Evolutionary conservation across 1,140 invertebrate species (phyloP).

Genomic region (Polypedilum pembai): DNA sequence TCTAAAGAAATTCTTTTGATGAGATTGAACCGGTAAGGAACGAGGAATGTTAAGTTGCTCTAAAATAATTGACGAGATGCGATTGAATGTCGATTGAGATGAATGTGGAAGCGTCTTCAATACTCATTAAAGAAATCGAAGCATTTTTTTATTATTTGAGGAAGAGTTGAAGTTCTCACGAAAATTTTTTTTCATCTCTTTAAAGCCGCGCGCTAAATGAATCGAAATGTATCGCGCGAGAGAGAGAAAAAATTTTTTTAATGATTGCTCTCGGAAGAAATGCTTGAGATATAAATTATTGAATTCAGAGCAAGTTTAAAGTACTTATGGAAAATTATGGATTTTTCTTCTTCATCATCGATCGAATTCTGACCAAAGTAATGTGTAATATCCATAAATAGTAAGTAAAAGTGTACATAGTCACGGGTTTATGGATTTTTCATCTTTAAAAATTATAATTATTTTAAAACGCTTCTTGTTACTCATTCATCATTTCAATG

Average conservation of each 20-base stretch:
- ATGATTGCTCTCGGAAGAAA: conserved; percentile 11
- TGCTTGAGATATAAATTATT: conserved; percentile 7
- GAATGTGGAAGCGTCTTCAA: background rate
- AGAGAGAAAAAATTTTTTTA: background rate
- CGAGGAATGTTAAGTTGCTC: background rate
- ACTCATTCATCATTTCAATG: too few species aligned
- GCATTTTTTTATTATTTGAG: background rate
- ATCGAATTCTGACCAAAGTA: too few species aligned
- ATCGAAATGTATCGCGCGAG: background rate
- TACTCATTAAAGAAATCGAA: background rate
- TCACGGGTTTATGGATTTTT: too few species aligned
- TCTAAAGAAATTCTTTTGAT: background rate
- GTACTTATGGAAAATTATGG: conserved; percentile 5
- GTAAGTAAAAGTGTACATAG: too few species aligned
- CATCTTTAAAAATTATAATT: too few species aligned
- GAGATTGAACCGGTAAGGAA: background rate
- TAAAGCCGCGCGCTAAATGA: background rate
- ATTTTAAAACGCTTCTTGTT: too few species aligned
- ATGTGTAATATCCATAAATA: too few species aligned
- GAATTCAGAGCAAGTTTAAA: background rate
- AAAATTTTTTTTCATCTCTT: background rate
- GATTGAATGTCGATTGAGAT: background rate
- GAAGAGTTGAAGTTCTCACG: background rate
- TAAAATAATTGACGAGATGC: conserved; percentile 1
- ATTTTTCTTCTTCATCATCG: background rate